Conservation (phyloP, 1,140 invertebrate species). For the Bombus waltoni region DNA sequence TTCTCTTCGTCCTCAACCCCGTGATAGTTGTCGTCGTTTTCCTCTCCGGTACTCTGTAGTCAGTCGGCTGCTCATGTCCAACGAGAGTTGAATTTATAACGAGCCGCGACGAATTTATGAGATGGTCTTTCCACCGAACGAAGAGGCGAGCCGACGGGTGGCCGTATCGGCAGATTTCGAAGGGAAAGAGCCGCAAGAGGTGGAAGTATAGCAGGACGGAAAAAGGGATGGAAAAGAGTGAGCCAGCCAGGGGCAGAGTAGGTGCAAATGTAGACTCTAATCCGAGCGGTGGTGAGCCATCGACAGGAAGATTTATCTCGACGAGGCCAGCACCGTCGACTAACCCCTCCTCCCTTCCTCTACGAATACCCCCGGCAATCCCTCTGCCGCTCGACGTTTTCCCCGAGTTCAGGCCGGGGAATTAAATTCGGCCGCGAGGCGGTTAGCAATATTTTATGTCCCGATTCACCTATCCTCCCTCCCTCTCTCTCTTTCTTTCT, state of each 20-base stretch:
- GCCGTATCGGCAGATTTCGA: slow-evolving; percentile 3
- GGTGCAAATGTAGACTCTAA: slow-evolving; percentile 78
- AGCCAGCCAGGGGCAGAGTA: slow-evolving; percentile 48
- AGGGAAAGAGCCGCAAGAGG: background rate
- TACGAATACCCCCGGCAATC: slow-evolving; percentile 35
- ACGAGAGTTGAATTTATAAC: slow-evolving; percentile 73
- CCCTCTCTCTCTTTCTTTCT: background rate
- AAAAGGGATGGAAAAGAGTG: background rate
- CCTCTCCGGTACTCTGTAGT: background rate
- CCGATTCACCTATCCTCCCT: slow-evolving; percentile 37
- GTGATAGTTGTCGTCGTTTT: background rate
- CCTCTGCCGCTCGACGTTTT: slow-evolving; percentile 56
- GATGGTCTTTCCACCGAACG: slow-evolving; percentile 61
- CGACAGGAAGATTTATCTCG: slow-evolving; percentile 77
- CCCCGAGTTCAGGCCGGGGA: slow-evolving; percentile 59
- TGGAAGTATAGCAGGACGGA: background rate
- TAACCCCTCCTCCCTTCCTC: slow-evolving; percentile 39
- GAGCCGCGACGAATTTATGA: slow-evolving; percentile 70
- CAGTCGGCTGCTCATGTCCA: slow-evolving; percentile 46
- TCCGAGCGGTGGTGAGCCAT: slow-evolving; percentile 75
- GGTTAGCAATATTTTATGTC: slow-evolving; percentile 69
- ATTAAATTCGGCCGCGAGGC: slow-evolving; percentile 67
- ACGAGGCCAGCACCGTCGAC: slow-evolving; percentile 56
- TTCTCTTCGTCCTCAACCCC: background rate
- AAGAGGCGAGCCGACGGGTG: slow-evolving; percentile 21